These are phyloP conservation scores for Amaurobius ferox DNA, from an alignment of 2,888 invertebrate genomes.

Conservation along the genomic window DNA sequence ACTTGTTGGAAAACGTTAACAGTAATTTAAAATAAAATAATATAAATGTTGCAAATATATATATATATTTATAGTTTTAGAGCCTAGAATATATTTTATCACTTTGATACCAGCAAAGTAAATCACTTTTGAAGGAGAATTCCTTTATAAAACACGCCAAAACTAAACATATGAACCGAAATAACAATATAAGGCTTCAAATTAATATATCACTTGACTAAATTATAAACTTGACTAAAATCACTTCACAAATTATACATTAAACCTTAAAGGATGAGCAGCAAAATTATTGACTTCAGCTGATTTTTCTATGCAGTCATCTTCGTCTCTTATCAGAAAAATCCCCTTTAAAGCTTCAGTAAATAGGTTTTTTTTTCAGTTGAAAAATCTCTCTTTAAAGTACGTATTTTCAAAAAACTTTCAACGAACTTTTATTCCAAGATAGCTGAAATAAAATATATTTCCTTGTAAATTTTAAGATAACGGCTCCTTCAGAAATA, in stretches of 20 bases:
- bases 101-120: too few species aligned
- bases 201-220: too few species aligned
- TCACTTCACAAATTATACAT: conserved; percentile 2
- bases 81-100: too few species aligned
- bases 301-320: neutral
- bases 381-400: neutral
- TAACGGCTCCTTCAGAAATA: neutral
- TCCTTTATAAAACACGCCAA: too few species aligned
- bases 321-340: neutral
- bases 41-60: too few species aligned
- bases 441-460: neutral
- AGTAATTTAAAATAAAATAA: too few species aligned
- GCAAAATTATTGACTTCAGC: neutral
- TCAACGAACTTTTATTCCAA: neutral
- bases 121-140: too few species aligned
- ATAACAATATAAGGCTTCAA: too few species aligned
- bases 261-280: neutral
- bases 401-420: neutral
- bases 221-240: too few species aligned
- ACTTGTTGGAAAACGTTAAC: too few species aligned
- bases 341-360: neutral
- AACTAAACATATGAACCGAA: too few species aligned
- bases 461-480: neutral
- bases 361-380: neutral
- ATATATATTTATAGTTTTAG: too few species aligned